phyloP scores from a whole-genome alignment of 2,113 vertebrate species.

The Xyliphius kryptos region DNA sequence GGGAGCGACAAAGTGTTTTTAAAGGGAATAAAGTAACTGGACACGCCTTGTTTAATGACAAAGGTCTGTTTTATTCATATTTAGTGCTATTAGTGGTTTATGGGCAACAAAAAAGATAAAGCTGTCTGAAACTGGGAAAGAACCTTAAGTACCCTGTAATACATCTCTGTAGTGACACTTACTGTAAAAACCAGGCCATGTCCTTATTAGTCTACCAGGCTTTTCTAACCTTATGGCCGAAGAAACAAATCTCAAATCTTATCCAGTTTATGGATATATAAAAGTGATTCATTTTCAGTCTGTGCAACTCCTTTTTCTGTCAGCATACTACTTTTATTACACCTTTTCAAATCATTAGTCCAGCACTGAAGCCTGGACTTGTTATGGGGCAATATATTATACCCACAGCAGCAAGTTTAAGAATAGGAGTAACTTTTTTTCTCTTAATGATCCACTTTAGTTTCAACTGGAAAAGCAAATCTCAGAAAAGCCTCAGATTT shows the following conservation, averaged over 20 bases:
- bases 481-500: constrained; percentile 31
- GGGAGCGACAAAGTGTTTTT: constrained; percentile 13
- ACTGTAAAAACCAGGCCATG: constrained; percentile 13
- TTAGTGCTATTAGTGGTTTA: constrained; percentile 32
- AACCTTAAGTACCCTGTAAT: constrained; percentile 30
- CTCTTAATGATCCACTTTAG: constrained; percentile 22
- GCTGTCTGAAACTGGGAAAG: constrained; percentile 27
- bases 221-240: background rate
- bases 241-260: constrained; percentile 1
- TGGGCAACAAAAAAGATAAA: constrained; percentile 34
- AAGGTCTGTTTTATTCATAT: constrained; percentile 29
- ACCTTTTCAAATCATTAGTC: constrained; percentile 11
- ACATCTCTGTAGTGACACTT: constrained; percentile 23
- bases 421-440: too few species aligned
- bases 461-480: constrained; percentile 31
- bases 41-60: constrained; percentile 26
- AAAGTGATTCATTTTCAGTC: constrained; percentile 7
- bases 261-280: background rate
- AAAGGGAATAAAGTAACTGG: constrained; percentile 17
- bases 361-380: background rate
- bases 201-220: constrained; percentile 28
- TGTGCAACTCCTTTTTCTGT: background rate
- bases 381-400: background rate
- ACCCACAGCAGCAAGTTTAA: background rate
- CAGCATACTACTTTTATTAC: constrained; percentile 16